phyloP scores from a whole-genome alignment of 23 tunicate genomes.

The Styela clava region DNA sequence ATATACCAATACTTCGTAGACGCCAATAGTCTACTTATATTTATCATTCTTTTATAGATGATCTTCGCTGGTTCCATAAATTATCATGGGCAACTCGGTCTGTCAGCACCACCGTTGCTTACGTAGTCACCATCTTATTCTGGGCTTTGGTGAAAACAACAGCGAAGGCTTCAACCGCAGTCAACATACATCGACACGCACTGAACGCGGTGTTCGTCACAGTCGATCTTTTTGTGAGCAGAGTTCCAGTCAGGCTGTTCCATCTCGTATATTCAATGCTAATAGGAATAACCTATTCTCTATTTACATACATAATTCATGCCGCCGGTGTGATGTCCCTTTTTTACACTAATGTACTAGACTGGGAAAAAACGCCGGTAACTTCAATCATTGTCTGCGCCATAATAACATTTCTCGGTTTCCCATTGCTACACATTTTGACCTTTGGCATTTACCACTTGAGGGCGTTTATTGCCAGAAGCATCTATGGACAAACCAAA shows the following conservation, averaged over 20 bases:
- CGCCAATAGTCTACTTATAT: too few species aligned
- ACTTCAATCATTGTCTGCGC: background rate
- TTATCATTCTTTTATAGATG: slow-evolving; percentile 11
- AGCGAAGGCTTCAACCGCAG: background rate
- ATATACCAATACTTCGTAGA: too few species aligned
- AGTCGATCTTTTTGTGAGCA: background rate
- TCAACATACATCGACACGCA: slow-evolving; percentile 1
- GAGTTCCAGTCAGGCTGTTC: background rate
- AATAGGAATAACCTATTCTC: background rate
- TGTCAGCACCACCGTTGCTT: background rate
- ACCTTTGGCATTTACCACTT: slow-evolving; percentile 14
- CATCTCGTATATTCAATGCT: background rate
- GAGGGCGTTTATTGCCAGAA: background rate
- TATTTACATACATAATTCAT: background rate
- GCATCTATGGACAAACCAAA: too few species aligned
- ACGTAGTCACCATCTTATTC: background rate
- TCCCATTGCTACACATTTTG: background rate
- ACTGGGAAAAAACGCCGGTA: background rate
- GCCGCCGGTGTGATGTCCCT: background rate
- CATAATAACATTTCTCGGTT: background rate
- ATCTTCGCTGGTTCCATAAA: background rate
- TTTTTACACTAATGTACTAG: background rate
- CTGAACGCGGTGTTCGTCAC: background rate
- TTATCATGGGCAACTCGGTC: background rate
- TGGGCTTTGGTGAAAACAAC: slow-evolving; percentile 1